Conservation (phyloP, 2,888 invertebrate genomes). For the Eupeodes luniger region DNA sequence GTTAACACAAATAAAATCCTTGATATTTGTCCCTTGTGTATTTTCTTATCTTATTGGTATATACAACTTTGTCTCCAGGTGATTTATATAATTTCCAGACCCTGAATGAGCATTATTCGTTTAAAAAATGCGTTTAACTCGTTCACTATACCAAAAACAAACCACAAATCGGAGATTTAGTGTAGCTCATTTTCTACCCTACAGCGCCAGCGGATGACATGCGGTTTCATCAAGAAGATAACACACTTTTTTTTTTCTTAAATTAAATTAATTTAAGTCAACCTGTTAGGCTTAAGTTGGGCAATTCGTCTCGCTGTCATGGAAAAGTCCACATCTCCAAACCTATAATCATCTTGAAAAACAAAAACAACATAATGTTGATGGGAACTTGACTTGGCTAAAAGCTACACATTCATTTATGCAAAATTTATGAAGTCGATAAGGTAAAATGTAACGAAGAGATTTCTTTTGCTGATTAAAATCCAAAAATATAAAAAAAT, state of each 20-base stretch:
- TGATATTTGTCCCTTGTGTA: constrained; percentile 43
- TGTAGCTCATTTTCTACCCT: not conserved
- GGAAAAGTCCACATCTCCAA: not conserved
- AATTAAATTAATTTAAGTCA: constrained; percentile 73
- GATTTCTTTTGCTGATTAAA: constrained; percentile 50
- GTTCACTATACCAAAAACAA: constrained; percentile 41
- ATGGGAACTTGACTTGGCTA: not conserved
- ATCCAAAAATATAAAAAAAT: not conserved
- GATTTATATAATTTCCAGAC: constrained; percentile 60
- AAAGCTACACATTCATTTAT: constrained; percentile 39
- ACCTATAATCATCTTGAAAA: constrained; percentile 8
- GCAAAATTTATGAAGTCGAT: constrained; percentile 71
- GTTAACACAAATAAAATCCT: constrained; percentile 46
- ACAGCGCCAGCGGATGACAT: not conserved
- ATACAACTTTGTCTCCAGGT: constrained; percentile 64
- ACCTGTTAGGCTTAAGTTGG: constrained; percentile 68
- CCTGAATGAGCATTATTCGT: constrained; percentile 68
- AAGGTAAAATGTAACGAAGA: constrained; percentile 73
- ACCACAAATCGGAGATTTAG: not conserved
- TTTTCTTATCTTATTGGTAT: constrained; percentile 57
- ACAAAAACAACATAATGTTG: not conserved
- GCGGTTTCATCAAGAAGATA: not conserved
- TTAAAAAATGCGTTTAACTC: constrained; percentile 22
- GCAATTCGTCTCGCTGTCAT: constrained; percentile 64
- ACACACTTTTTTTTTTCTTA: constrained; percentile 40